Evolutionary conservation across 2,888 invertebrate species (phyloP), one percentile per base, ranked within the genome.

Genomic region (Neria commutata): DNA sequence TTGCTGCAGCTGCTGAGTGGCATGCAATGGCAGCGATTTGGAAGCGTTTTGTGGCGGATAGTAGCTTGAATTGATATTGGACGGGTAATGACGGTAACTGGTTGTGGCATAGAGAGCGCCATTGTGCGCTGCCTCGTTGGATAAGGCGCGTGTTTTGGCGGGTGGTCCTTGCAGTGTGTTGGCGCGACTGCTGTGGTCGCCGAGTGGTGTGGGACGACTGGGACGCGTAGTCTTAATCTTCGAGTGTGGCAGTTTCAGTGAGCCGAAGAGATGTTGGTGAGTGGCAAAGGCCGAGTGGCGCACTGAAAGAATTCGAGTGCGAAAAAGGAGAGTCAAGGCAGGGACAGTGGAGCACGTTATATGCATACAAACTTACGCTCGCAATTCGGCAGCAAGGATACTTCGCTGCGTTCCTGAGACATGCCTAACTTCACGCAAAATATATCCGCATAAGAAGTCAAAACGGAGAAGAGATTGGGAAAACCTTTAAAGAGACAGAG

Each of bases 381-480:
- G n/a, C 77, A 74, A 56, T 77, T 74, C 0, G 62, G 62, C 40
- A 72, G 69, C 0, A 82, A 56, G 0, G 75, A 64, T 5, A 82
- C 67, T 60, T 79, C 78, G 49, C 77, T 75, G 16, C 76, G 74
- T 25, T 81, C 79, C 55, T 78, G 75, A 1, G 75, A 69, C 24
- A 70, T 57, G 5, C 76, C 79, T 34, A 66, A 54, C 53, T 73
- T 74, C 5, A 79, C 45, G 0, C 71, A 63, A 53, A 82, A 82
- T 14, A 82, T 72, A 66, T 82, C 82, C 1, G 76, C 71, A 56
- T 77, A 78, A 0, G 80, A 77, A 47, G 71, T 68, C 53, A 82
- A 63, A 11, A 82, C 58, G 2, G 78, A 67, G 49, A 73, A 76
- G 2, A 82, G 59, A 67, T 81, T 82, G 3, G 82, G 80, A 64